These are phyloP conservation scores for Arge pagana DNA, from an alignment of 2,888 invertebrate species.

Conservation along the genomic window DNA sequence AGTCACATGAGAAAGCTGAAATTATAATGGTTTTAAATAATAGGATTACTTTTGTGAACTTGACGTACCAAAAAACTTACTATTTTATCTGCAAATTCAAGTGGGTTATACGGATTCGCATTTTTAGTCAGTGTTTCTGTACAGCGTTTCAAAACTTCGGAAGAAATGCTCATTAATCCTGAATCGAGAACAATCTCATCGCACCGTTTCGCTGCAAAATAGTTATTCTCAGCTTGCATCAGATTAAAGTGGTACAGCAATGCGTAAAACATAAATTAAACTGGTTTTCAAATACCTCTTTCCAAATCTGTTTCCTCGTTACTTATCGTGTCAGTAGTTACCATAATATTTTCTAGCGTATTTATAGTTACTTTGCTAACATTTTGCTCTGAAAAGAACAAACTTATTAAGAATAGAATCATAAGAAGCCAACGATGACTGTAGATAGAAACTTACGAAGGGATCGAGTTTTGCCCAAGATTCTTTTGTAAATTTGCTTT, in stretches of 20 bases:
- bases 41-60: not conserved
- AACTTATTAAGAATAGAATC: conserved; percentile 20
- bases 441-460: conserved; percentile 8
- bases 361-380: conserved; percentile 34
- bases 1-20: conserved; percentile 23
- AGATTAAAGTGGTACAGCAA: not conserved
- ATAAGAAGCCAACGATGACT: too few species aligned
- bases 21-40: not conserved
- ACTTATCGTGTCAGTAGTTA: conserved; percentile 42
- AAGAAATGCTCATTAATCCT: conserved; percentile 47
- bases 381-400: conserved; percentile 38
- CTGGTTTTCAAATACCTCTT: conserved; percentile 38
- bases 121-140: conserved; percentile 38
- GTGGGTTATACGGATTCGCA: conserved; percentile 39
- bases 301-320: conserved; percentile 40
- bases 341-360: conserved; percentile 39
- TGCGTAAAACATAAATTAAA: not conserved
- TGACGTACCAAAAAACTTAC: conserved; percentile 33
- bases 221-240: not conserved
- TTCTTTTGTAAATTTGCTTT: not conserved
- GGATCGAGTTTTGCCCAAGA: not conserved
- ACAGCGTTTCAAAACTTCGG: conserved; percentile 45
- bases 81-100: conserved; percentile 44
- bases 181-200: conserved; percentile 51
- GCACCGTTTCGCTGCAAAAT: conserved; percentile 37